Base-by-base conservation (phyloP, 1,140 invertebrate species). In the Cotesia typhae region DNA sequence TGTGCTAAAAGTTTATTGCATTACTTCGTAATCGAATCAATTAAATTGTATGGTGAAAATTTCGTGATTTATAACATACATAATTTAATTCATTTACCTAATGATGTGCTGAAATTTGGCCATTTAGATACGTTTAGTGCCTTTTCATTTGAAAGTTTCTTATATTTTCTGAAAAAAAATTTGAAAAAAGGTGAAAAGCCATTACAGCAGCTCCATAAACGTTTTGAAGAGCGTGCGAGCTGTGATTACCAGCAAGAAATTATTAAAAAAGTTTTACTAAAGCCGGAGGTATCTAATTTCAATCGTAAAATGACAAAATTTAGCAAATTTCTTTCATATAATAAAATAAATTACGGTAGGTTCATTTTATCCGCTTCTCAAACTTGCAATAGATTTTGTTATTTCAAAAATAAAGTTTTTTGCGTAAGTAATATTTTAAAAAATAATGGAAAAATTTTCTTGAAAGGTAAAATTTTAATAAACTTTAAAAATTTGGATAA, bases 211-310 rank as follows among this genome's bases (percentile, higher is more conserved):
- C 37, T 76, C 0, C 51, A 53, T 55, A 67, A 69, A 35, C 41
- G 69, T n/a, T 12, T 57, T 10, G 28, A 12, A 9, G n/a, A n/a
- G n/a, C n/a, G n/a, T n/a, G n/a, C n/a, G n/a, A n/a, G n/a, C n/a
- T n/a, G n/a, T n/a, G n/a, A n/a, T n/a, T n/a, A n/a, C n/a, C n/a
- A n/a, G n/a, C n/a, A n/a, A n/a, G 74, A 75, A 64, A 72, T 28
- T 71, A 77, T 71, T 61, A 86, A 38, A 20, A 68, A 41, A 41
- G 75, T 36, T 35, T 28, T 60, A 20, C 20, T 60, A 17, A 60
- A 60, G 20, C 57, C 57, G 20, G 57, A 60, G 28, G 57, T 60
- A 7, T 60, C 20, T 17, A 17, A 60, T 20, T 60, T 20, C 28
- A 28, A 60, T 28, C 1, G 3, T 60, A 60, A 60, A 60, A 60